Percentiles rank a stretch among this genome's conserved stretches.
These are phyloP conservation scores for Malthinus seriepunctatus DNA, from an alignment of 2,888 invertebrate species.

Conservation along the genomic window DNA sequence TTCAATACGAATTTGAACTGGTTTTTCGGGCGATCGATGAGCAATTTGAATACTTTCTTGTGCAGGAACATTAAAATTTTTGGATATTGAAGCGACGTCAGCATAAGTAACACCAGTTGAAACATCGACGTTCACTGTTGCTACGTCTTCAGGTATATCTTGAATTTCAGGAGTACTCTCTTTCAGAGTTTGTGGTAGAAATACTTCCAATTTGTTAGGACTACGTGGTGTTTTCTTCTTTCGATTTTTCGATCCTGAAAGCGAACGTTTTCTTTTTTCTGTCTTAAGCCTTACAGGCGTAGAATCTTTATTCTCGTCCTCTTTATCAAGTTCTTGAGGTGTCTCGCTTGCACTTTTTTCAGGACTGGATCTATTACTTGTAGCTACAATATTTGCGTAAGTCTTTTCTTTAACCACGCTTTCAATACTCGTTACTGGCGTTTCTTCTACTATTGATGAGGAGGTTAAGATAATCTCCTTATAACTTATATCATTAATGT, in stretches of 20 bases:
- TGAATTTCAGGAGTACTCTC: neutral
- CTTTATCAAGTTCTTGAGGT: constrained; percentile 17
- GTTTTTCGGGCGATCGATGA: constrained; percentile 31
- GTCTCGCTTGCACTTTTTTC: neutral
- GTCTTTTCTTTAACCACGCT: constrained; percentile 62
- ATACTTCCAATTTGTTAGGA: neutral
- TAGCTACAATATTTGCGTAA: constrained; percentile 70
- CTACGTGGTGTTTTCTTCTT: neutral
- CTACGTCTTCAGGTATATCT: neutral
- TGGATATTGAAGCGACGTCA: neutral
- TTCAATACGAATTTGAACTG: constrained; percentile 26
- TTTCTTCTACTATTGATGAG: no score
- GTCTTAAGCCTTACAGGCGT: constrained; percentile 57
- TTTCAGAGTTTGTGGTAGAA: neutral
- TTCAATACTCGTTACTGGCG: no score
- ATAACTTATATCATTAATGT: no score
- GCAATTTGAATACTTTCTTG: neutral
- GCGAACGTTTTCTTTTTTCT: constrained; percentile 53
- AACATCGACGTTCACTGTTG: neutral
- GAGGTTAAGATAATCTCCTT: no score
- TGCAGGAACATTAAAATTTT: neutral
- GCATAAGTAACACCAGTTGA: neutral
- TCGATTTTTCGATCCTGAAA: constrained; percentile 38
- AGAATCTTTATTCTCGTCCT: constrained; percentile 49
- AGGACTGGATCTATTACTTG: neutral